These are phyloP conservation scores for Myiotriccus ornatus DNA, from an alignment of 2,797 vertebrate genomes.

Conservation along the genomic window DNA sequence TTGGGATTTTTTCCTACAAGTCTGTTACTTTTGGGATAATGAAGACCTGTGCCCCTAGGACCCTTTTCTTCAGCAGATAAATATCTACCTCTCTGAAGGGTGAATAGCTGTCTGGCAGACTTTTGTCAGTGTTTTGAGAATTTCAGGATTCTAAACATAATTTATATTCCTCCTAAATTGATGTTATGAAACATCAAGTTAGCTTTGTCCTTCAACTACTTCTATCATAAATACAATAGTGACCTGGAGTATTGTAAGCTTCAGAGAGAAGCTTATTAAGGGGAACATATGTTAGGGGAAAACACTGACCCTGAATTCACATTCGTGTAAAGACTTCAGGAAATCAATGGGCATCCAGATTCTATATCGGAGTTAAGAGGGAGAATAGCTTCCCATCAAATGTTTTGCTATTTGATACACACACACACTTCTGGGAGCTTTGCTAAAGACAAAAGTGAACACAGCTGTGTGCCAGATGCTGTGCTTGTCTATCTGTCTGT, in stretches of 20 bases:
- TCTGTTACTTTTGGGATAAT: background rate
- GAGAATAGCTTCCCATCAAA: background rate
- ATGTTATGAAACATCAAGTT: background rate
- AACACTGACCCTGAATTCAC: background rate
- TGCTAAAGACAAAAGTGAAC: background rate
- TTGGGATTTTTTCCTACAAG: background rate
- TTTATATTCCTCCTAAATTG: background rate
- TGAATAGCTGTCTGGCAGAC: background rate
- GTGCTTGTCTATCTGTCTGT: background rate
- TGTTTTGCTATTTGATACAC: background rate
- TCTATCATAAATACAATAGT: background rate
- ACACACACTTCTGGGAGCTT: background rate
- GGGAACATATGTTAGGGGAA: background rate
- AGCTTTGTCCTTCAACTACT: background rate
- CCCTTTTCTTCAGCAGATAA: background rate
- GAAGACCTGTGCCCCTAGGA: background rate
- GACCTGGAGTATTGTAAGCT: background rate
- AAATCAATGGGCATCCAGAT: background rate
- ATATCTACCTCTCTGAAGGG: background rate
- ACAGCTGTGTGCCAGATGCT: rapidly evolving
- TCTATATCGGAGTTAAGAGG: background rate
- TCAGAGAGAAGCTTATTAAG: background rate
- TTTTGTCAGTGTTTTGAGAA: background rate
- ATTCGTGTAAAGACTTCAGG: background rate
- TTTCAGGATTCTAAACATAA: background rate